A percentile compares a stretch with the other conserved stretches of the same genome.
phyloP scores from a whole-genome alignment of 2,888 invertebrate species.

The Subacronicta megacephala region DNA sequence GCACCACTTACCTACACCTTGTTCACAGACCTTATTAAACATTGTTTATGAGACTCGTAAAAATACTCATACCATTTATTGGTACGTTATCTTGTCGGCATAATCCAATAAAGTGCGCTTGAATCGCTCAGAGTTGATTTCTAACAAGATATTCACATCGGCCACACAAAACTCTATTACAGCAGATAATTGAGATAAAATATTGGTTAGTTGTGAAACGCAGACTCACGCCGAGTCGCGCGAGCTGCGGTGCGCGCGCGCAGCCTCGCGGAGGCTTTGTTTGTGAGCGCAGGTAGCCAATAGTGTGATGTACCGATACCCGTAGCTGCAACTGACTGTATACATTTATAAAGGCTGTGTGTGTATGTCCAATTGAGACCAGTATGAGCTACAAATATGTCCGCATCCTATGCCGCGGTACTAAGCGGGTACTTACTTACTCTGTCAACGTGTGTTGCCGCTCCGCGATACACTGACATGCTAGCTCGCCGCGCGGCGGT shows the following conservation, averaged over 20 bases:
- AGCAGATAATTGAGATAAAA: constrained; percentile 54
- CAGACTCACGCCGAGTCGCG: constrained; percentile 41
- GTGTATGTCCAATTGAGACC: too few relatives aligned
- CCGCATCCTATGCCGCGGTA: too few relatives aligned
- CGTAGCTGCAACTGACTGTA: background rate
- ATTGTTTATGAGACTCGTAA: constrained; percentile 2
- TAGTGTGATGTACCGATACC: background rate
- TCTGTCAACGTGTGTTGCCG: too few relatives aligned
- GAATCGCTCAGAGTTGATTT: constrained; percentile 24
- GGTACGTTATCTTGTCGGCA: constrained; percentile 29
- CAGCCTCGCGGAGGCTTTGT: constrained; percentile 30
- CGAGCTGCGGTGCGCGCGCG: constrained; percentile 36
- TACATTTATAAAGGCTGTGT: too few relatives aligned
- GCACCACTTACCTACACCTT: background rate
- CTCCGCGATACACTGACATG: too few relatives aligned
- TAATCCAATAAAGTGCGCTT: constrained; percentile 42
- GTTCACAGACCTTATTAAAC: constrained; percentile 2
- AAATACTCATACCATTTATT: constrained; percentile 15
- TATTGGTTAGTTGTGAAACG: constrained; percentile 50
- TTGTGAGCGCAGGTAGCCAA: constrained; percentile 12
- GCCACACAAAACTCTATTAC: constrained; percentile 37
- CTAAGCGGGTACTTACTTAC: too few relatives aligned
- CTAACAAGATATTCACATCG: constrained; percentile 45
- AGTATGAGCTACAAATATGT: too few relatives aligned
- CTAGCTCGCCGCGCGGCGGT: too few relatives aligned